Base-by-base conservation (phyloP, 1,140 invertebrate species). In the Brachionus asplanchnoidis region DNA sequence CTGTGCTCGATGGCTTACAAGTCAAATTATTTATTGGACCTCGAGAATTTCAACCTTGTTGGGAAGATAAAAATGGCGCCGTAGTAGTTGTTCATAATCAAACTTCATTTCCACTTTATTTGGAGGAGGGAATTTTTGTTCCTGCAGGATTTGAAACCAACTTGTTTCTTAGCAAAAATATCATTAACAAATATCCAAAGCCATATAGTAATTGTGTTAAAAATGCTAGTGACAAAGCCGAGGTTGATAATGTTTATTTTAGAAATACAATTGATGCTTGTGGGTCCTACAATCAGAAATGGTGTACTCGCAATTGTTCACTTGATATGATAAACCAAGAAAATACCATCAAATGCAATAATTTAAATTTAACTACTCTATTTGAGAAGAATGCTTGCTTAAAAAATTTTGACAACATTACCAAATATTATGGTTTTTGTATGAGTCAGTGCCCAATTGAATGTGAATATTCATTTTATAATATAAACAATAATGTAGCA, bases 151-250 rank as follows among this genome's bases (percentile, higher is more conserved):
- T 53, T 46, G n/a, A 26, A 82, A 82, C 50, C 12, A 82, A 82
- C n/a, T 11, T 82, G 14, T 9, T 60, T 42, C 20, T 82, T 9
- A 12, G 4, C 6, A 82, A 82, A 6, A 40, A 11, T 4, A n/a
- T n/a, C 11, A 82, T 60, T 1, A 26, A 36, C 1, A 82, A 65
- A 28, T 20, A 40, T 4, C 12, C 50, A 4, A 60, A 36, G 14
- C 79, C 79, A n/a, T 65, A 65, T 46, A 82, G 79, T 68, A 65
- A 60, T 23, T 82, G 79, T 68, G 26, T 82, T 2, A 6, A 28
- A 20, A 36, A 82, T 68, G 17, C 26, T 0, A 26, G 2, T 3
- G 9, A 23, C 5, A 60, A 9, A 12, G 12, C 26, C 12, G 9
- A 2, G 8, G 14, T 65, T 65, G 53, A 82, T 46, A 65, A 32